Evolutionary conservation across 2,888 invertebrate genomes (phyloP).

Genomic region (Dryococelus australis): DNA sequence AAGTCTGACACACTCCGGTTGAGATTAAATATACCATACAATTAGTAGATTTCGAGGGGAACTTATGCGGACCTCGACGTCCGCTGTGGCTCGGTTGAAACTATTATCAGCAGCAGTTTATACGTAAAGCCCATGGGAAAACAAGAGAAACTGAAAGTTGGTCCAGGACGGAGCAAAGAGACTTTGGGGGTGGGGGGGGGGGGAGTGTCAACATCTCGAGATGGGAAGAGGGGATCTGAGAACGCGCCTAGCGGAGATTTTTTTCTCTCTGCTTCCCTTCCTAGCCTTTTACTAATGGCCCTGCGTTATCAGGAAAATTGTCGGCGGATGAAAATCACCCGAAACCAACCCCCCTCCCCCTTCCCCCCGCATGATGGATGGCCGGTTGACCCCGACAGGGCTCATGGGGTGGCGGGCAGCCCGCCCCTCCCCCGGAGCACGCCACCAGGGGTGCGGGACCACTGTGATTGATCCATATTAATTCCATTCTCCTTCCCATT

Average conservation of each 20-base stretch:
- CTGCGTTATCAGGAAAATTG: conserved; percentile 9
- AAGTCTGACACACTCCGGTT: too few species aligned
- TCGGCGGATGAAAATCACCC: conserved; percentile 5
- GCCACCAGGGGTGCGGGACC: neutral
- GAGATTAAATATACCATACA: too few species aligned
- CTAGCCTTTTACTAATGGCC: neutral
- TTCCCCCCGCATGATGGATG: neutral
- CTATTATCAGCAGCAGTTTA: too few species aligned
- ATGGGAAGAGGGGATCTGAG: neutral
- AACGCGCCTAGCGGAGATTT: neutral
- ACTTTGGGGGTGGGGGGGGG: neutral
- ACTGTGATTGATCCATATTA: conserved; percentile 16
- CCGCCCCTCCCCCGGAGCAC: neutral
- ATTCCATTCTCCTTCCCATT: conserved; percentile 8
- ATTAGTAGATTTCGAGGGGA: too few species aligned
- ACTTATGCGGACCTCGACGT: too few species aligned
- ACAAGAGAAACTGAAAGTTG: neutral
- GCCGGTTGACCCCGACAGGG: neutral
- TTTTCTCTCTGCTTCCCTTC: neutral
- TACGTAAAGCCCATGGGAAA: neutral
- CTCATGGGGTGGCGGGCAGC: neutral
- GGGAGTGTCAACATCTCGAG: neutral
- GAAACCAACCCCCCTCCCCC: neutral
- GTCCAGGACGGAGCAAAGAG: neutral
- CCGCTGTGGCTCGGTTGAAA: too few species aligned